Evolutionary conservation across 2,797 vertebrate species (phyloP).

Genomic region (Esox masquinongy): DNA sequence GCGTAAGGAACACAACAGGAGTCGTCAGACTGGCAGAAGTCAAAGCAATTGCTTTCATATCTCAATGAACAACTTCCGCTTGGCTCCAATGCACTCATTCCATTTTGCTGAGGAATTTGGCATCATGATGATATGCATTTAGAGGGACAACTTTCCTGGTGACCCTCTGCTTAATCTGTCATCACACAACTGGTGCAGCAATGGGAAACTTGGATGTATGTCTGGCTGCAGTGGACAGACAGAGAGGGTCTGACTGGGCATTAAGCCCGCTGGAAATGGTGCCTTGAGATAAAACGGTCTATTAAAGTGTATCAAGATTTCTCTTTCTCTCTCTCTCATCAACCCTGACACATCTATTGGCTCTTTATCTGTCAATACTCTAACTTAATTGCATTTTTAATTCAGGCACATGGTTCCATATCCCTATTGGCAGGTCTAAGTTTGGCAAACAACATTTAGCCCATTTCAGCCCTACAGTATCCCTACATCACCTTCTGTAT

Average conservation of each 20-base stretch:
- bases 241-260: constrained; percentile 17
- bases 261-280: constrained; percentile 5
- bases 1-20: constrained; percentile 34
- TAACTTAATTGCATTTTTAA: no score
- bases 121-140: constrained; percentile 49
- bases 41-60: constrained; percentile 53
- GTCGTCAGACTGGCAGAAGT: constrained; percentile 23
- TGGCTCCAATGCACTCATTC: constrained; percentile 50
- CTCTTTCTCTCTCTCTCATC: background rate
- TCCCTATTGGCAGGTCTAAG: no score
- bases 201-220: constrained; percentile 33
- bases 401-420: no score
- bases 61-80: constrained; percentile 62
- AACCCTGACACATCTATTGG: no score
- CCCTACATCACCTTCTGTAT: no score
- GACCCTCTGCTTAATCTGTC: constrained; percentile 44
- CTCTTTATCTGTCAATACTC: background rate
- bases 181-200: constrained; percentile 31
- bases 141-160: constrained; percentile 42
- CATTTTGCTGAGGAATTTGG: constrained; percentile 45
- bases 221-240: constrained; percentile 1
- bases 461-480: no score
- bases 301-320: background rate
- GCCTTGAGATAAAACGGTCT: constrained; percentile 3
- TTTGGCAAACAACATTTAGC: no score